These are phyloP conservation scores for Gobius niger DNA, from an alignment of 2,113 vertebrate species.

Conservation along the genomic window DNA sequence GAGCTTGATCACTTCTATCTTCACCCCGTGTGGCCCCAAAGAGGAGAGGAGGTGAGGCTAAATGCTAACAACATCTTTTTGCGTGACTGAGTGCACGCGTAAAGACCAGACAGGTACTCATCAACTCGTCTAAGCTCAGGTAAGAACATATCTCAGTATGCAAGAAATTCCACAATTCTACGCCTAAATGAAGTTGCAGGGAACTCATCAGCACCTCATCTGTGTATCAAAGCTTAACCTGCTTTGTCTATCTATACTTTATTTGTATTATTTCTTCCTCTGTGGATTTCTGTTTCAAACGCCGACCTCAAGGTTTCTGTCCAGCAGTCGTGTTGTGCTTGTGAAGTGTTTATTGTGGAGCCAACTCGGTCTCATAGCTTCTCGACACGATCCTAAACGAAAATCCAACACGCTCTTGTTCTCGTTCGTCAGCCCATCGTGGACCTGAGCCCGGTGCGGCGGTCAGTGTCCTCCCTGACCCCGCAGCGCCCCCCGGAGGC, in stretches of 20 bases:
- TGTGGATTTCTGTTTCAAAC: slow-evolving; percentile 37
- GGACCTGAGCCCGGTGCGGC: slow-evolving; percentile 90
- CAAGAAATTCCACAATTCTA: too few species aligned
- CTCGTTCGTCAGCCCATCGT: slow-evolving; percentile 80
- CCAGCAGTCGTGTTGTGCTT: slow-evolving; percentile 35
- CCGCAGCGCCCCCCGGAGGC: slow-evolving; percentile 79
- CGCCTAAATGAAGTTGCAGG: too few species aligned
- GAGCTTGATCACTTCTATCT: too few species aligned
- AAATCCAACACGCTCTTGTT: not conserved
- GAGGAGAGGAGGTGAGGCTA: too few species aligned
- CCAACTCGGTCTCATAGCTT: not conserved
- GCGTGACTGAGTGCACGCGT: too few species aligned
- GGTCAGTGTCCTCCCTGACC: slow-evolving; percentile 88
- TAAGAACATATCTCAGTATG: too few species aligned
- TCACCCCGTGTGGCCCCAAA: too few species aligned
- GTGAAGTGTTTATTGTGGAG: slow-evolving; percentile 30
- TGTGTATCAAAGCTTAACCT: not conserved
- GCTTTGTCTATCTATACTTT: slow-evolving; percentile 12
- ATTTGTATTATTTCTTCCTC: slow-evolving; percentile 26
- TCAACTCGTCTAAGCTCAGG: too few species aligned
- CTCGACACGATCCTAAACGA: not conserved
- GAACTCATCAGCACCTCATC: slow-evolving; percentile 36
- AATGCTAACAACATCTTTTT: too few species aligned
- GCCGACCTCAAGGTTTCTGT: slow-evolving; percentile 27
- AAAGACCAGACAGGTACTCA: too few species aligned